Conservation (phyloP, 2,888 invertebrate genomes). For the Scaptomyza caliginosa region DNA sequence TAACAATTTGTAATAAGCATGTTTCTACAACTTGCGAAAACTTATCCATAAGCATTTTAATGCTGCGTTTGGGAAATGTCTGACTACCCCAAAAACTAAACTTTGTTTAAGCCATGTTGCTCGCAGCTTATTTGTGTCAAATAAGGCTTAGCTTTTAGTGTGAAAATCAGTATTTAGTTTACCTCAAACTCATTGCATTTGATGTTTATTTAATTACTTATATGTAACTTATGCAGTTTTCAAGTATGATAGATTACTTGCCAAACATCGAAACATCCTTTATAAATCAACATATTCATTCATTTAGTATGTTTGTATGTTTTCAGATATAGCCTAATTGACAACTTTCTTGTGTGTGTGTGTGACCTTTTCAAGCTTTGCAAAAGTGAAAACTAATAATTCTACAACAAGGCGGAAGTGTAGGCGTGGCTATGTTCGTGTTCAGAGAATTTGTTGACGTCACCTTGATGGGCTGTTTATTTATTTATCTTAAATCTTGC, state of each 20-base stretch:
- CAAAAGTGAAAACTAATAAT: not conserved
- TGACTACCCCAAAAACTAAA: no score
- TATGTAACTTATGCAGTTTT: not conserved
- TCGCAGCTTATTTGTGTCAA: no score
- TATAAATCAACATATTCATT: constrained; percentile 1
- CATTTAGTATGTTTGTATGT: not conserved
- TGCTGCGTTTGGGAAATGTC: no score
- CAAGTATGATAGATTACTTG: not conserved
- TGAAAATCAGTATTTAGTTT: no score
- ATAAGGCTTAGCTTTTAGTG: no score
- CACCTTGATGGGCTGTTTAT: constrained; percentile 40
- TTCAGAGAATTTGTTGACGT: not conserved
- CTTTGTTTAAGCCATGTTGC: no score
- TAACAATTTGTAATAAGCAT: no score
- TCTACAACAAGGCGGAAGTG: not conserved
- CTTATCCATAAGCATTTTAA: no score
- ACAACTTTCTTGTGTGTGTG: constrained; percentile 13
- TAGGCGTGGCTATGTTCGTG: not conserved
- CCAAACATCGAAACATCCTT: not conserved
- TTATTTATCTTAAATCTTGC: constrained; percentile 34
- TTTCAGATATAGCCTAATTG: constrained; percentile 23
- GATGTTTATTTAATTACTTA: not conserved
- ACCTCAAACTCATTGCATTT: no score
- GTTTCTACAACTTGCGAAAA: no score
- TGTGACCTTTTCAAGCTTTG: constrained; percentile 3